Evolutionary conservation across 2,888 invertebrate genomes (phyloP).

Genomic region (Clistopyga incitator): DNA sequence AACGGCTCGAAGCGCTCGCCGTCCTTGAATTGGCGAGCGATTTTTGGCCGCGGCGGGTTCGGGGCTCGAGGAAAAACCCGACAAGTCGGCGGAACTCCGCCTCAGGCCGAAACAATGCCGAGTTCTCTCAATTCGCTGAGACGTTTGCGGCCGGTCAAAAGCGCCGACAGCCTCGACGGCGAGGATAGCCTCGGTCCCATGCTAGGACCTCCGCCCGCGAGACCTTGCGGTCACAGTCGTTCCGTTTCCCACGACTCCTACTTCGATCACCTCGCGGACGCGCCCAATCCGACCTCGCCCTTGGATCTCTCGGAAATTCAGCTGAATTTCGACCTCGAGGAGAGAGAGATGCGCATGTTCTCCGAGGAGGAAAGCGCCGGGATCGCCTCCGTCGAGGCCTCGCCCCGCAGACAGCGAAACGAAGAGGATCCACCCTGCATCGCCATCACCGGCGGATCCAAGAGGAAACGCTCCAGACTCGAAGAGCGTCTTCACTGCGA

Average conservation of each 20-base stretch:
- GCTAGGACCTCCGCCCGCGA: slow-evolving; percentile 84
- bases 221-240: slow-evolving; percentile 86
- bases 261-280: slow-evolving; percentile 92
- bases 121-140: slow-evolving; percentile 81
- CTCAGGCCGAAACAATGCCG: slow-evolving; percentile 80
- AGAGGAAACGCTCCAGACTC: slow-evolving; percentile 88
- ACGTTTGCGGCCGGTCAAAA: slow-evolving; percentile 88
- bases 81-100: slow-evolving; percentile 86
- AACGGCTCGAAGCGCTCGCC: slow-evolving; percentile 89
- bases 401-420: slow-evolving; percentile 82
- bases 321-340: slow-evolving; percentile 93
- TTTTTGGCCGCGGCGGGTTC: slow-evolving; percentile 86
- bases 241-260: slow-evolving; percentile 97
- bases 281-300: slow-evolving; percentile 83
- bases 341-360: slow-evolving; percentile 94
- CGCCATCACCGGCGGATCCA: slow-evolving; percentile 78
- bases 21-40: slow-evolving; percentile 90
- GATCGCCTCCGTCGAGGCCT: slow-evolving; percentile 84
- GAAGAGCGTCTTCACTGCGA: slow-evolving; percentile 90
- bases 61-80: slow-evolving; percentile 81
- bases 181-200: slow-evolving; percentile 80
- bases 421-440: slow-evolving; percentile 84
- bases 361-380: slow-evolving; percentile 93
- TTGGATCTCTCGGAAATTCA: slow-evolving; percentile 93
- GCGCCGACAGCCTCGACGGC: slow-evolving; percentile 88